phyloP scores from a whole-genome alignment of 2,888 invertebrate genomes.

The Aromia moschata region DNA sequence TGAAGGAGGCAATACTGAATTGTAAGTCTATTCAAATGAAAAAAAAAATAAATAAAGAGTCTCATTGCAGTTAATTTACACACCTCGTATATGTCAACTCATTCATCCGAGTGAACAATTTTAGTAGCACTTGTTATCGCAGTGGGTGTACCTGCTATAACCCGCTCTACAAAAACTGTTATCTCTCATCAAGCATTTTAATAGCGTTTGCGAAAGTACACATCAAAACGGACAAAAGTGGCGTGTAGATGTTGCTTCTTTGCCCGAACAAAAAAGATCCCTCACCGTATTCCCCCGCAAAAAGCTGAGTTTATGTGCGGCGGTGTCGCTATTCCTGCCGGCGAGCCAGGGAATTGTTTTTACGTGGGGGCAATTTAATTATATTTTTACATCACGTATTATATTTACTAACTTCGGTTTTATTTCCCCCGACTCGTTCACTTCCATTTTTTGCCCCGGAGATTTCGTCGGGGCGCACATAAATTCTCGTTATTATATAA shows the following conservation, averaged over 20 bases:
- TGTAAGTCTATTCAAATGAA: too few relatives aligned
- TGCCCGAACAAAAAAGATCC: conserved; percentile 9
- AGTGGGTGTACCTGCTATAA: too few relatives aligned
- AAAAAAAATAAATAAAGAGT: too few relatives aligned
- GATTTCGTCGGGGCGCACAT: conserved; percentile 38
- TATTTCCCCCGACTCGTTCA: conserved; percentile 5
- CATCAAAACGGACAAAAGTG: neutral
- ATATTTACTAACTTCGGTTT: conserved; percentile 26
- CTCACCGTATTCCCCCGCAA: conserved; percentile 8
- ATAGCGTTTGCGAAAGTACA: neutral
- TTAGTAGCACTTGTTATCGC: too few relatives aligned
- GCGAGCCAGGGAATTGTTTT: conserved; percentile 8
- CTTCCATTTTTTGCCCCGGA: conserved; percentile 21
- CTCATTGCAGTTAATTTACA: too few relatives aligned
- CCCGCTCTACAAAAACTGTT: neutral
- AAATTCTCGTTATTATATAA: conserved; percentile 42
- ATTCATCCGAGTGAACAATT: too few relatives aligned
- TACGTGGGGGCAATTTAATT: conserved; percentile 31
- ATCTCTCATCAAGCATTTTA: conserved; percentile 6
- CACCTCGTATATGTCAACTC: too few relatives aligned
- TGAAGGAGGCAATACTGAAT: too few relatives aligned
- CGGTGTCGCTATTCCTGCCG: conserved; percentile 4
- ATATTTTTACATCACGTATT: conserved; percentile 31
- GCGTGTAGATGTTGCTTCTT: conserved; percentile 1
- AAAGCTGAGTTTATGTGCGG: conserved; percentile 9